These are phyloP conservation scores for Metaphire vulgaris DNA, from an alignment of 1,140 invertebrate species.

Conservation along the genomic window DNA sequence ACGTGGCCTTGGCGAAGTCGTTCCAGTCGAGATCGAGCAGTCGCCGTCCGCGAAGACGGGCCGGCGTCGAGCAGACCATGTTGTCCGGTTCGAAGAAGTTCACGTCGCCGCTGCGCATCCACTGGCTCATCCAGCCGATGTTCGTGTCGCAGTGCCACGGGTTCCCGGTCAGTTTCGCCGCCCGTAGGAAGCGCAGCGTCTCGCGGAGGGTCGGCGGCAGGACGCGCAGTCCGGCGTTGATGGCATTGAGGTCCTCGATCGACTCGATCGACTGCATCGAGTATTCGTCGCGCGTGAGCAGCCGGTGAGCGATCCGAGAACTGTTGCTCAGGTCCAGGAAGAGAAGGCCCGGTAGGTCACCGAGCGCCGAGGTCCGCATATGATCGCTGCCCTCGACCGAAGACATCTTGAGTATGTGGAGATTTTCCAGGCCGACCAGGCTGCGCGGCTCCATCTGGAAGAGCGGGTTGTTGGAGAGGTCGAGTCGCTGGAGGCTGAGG, in stretches of 20 bases:
- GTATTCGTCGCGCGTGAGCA: conserved; percentile 61
- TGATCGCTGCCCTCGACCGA: conserved; percentile 58
- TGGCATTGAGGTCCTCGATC: conserved; percentile 62
- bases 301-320: conserved; percentile 61
- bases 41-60: not conserved
- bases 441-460: conserved; percentile 60
- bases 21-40: not conserved
- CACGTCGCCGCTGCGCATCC: conserved; percentile 43
- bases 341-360: conserved; percentile 55
- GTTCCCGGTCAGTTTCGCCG: conserved; percentile 52
- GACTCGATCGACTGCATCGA: conserved; percentile 56
- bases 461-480: conserved; percentile 71
- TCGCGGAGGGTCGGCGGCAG: conserved; percentile 63
- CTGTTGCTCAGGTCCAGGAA: conserved; percentile 68
- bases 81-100: conserved; percentile 38
- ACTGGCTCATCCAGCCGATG: conserved; percentile 49
- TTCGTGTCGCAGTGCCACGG: conserved; percentile 49
- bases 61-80: conserved; percentile 31
- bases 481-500: conserved; percentile 56
- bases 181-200: conserved; percentile 61
- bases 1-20: not conserved
- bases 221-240: conserved; percentile 59
- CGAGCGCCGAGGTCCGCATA: conserved; percentile 30
- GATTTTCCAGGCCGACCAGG: conserved; percentile 60
- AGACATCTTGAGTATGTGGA: conserved; percentile 64